Base-by-base conservation (phyloP, 2,113 vertebrate species). In the Atrichornis clamosus region DNA sequence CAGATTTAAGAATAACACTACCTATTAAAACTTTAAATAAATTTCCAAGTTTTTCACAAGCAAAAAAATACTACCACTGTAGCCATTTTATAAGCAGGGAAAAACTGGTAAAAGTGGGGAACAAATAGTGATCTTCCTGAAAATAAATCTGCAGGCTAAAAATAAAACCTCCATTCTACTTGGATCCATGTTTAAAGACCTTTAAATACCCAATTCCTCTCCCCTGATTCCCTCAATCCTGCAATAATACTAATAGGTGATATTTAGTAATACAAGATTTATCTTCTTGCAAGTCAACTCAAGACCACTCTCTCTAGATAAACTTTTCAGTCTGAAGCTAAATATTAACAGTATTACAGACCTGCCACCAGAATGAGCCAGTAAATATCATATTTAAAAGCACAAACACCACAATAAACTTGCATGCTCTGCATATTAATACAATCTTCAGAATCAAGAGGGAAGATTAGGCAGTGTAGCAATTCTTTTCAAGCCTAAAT, bases 221-320 rank as follows among this genome's bases (percentile, higher is more conserved):
- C 7, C 55, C 4, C 1, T 0, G 9, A 6, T 23, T 28, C 8
- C 32, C 12, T 32, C 44, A 8, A 8, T 26, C 22, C n/a, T 10
- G 0, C 18, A 79, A 22, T 52, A 67, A 32, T 18, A 87, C 53
- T 58, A 50, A 77, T 11, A 79, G 14, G 8, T 32, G 9, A 26
- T 26, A 87, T 22, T 12, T 42, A 59, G 35, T 19, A 65, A 65
- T 5, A 4, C 20, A 93, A 70, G 12, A 47, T 41, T 67, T 37
- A 24, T 88, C 42, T 75, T 52, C 50, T 62, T 69, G 41, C 52
- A 81, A 82, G 78, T 64, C 56, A 78, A 28, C 47, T 87, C 52
- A 68, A 13, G 10, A 87, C 74, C 35, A 55, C 44, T 65, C 19
- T 73, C 47, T 58, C 26, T 23, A 65, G 9, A 28, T 10, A 46